A percentile compares a stretch with the other conserved stretches of the same genome.
Conservation (phyloP, 2,113 vertebrate species). For the Pagrus major region DNA sequence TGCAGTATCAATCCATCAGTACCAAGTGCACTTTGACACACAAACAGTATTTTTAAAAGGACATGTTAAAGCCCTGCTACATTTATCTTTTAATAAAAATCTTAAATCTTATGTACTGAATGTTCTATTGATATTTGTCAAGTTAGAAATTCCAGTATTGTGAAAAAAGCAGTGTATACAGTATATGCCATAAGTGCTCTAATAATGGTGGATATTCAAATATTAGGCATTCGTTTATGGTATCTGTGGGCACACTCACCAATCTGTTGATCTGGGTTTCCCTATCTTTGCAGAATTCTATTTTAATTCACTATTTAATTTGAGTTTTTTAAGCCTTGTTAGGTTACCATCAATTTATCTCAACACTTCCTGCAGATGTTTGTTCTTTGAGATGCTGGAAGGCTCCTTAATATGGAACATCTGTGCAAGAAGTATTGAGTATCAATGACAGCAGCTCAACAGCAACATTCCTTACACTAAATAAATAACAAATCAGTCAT, state of each 20-base stretch:
- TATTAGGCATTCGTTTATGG: not conserved
- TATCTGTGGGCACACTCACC: not conserved
- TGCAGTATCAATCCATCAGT: too few relatives aligned
- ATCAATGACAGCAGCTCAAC: not conserved
- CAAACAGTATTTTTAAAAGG: too few relatives aligned
- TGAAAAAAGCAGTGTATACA: too few relatives aligned
- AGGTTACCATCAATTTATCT: not conserved
- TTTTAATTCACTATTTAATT: constrained; percentile 5
- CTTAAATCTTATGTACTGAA: too few relatives aligned
- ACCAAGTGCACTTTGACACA: too few relatives aligned
- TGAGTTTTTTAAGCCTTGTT: not conserved
- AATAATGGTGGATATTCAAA: not conserved
- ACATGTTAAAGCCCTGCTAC: too few relatives aligned
- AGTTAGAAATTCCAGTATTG: too few relatives aligned
- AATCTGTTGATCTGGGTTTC: not conserved
- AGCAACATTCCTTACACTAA: too few relatives aligned
- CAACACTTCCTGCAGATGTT: not conserved
- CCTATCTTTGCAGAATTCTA: not conserved
- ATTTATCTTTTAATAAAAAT: too few relatives aligned
- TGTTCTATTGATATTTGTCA: too few relatives aligned
- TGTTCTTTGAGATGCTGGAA: not conserved
- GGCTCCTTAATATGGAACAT: not conserved
- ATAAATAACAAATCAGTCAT: too few relatives aligned
- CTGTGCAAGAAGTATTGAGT: not conserved
- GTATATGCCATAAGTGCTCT: not conserved